These are phyloP conservation scores for Trichomycterus rosablanca DNA, from an alignment of 2,113 vertebrate genomes.

Conservation along the genomic window DNA sequence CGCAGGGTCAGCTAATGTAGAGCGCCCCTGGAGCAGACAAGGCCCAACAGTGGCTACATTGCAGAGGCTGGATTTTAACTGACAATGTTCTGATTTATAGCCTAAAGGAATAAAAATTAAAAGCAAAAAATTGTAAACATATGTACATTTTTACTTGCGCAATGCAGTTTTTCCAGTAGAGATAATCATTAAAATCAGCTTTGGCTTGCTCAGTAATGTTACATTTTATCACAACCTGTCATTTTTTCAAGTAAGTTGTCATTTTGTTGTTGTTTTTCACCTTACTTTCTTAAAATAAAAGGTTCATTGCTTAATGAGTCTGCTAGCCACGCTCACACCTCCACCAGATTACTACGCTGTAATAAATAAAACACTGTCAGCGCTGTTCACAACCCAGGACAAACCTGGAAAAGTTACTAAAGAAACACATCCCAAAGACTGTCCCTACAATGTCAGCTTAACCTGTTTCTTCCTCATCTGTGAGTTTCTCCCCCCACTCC, in stretches of 20 bases:
- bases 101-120: too few species aligned
- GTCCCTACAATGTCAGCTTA: conserved; percentile 56
- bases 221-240: conserved; percentile 31
- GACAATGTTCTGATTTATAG: too few species aligned
- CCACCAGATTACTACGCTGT: conserved; percentile 51
- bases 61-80: too few species aligned
- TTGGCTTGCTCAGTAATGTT: conserved; percentile 5
- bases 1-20: too few species aligned
- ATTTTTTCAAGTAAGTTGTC: conserved; percentile 38
- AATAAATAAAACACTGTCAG: conserved; percentile 54
- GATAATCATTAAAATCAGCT: conserved; percentile 25
- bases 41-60: too few species aligned
- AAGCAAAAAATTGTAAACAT: too few species aligned
- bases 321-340: conserved; percentile 47
- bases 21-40: too few species aligned
- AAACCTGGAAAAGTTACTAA: conserved; percentile 57
- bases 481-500: conserved; percentile 41
- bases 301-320: conserved; percentile 53
- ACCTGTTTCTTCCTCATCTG: conserved; percentile 49
- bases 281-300: conserved; percentile 47
- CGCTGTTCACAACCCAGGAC: conserved; percentile 46
- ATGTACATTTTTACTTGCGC: too few species aligned
- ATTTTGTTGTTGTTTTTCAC: conserved; percentile 10
- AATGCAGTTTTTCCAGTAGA: conserved; percentile 18
- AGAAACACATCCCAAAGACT: conserved; percentile 44